Percentiles rank a stretch among this genome's conserved stretches.
These are phyloP conservation scores for Drosophila grimshawi DNA, from an alignment of 1,140 invertebrate species.

Conservation along the genomic window DNA sequence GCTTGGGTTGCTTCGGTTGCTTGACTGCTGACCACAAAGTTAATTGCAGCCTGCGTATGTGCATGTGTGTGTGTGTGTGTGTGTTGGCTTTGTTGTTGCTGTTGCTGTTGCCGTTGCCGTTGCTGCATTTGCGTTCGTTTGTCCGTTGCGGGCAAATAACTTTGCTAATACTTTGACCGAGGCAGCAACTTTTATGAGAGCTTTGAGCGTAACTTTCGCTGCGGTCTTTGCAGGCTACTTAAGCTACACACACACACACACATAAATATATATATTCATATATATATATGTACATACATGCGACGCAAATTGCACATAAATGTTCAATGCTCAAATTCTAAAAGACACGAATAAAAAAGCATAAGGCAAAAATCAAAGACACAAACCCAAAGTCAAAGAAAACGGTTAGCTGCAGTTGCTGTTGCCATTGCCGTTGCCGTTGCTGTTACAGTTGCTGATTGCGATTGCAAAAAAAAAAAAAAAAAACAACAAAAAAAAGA, in stretches of 20 bases:
- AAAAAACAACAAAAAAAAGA: neutral
- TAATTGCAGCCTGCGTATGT: constrained; percentile 57
- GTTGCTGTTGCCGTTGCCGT: constrained; percentile 49
- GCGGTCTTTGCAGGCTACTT: constrained; percentile 10
- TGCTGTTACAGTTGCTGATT: too few relatives aligned
- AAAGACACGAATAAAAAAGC: neutral
- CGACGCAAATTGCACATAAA: constrained; percentile 3
- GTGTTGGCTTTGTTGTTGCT: constrained; percentile 25
- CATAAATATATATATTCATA: constrained; percentile 9
- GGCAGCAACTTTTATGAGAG: constrained; percentile 62
- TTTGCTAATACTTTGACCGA: constrained; percentile 78
- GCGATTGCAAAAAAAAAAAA: neutral
- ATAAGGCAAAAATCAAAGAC: neutral
- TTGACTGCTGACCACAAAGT: constrained; percentile 66
- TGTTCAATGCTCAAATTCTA: neutral
- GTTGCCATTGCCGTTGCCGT: too few relatives aligned
- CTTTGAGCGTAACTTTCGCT: constrained; percentile 52
- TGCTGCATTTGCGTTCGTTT: constrained; percentile 56
- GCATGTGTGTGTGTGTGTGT: constrained; percentile 8
- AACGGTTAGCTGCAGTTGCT: neutral
- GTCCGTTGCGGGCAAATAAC: constrained; percentile 70
- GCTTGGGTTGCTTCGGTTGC: constrained; percentile 20
- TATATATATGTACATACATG: neutral
- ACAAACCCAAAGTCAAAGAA: neutral
- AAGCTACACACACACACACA: constrained; percentile 9